Evolutionary conservation across 2,113 vertebrate species (phyloP).

Genomic region (Columbina picui): DNA sequence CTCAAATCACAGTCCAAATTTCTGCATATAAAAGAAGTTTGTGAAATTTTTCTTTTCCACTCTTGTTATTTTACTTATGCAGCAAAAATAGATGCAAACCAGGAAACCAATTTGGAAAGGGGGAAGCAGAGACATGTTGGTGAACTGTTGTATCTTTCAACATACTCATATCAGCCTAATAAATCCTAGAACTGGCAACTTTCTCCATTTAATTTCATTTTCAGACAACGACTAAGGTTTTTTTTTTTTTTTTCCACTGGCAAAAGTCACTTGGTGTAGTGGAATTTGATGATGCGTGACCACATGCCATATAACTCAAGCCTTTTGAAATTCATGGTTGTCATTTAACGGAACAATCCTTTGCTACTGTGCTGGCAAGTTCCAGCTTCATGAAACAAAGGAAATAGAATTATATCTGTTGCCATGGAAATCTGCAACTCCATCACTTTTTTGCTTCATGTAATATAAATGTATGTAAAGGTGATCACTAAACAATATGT

Average conservation of each 20-base stretch:
- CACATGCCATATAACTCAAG: neutral
- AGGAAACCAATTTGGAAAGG: neutral
- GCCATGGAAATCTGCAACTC: conserved; percentile 8
- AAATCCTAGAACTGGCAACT: neutral
- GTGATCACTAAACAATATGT: neutral
- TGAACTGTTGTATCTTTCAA: neutral
- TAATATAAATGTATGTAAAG: neutral
- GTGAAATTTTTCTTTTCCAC: neutral
- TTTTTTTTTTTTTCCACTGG: accelerated
- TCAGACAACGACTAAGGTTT: neutral
- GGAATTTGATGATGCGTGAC: neutral
- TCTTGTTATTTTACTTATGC: neutral
- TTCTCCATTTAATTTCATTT: neutral
- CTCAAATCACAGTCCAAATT: neutral
- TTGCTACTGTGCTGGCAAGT: neutral
- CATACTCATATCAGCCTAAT: neutral
- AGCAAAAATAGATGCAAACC: neutral
- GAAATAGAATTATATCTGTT: conserved; percentile 32
- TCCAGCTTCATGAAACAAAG: neutral
- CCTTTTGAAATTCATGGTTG: neutral
- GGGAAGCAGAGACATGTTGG: neutral
- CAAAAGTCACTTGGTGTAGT: neutral
- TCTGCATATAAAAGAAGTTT: neutral
- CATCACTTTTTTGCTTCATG: neutral
- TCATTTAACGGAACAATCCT: neutral